phyloP scores from a whole-genome alignment of 2,888 invertebrate genomes.

The Caenorhabditis sp. region DNA sequence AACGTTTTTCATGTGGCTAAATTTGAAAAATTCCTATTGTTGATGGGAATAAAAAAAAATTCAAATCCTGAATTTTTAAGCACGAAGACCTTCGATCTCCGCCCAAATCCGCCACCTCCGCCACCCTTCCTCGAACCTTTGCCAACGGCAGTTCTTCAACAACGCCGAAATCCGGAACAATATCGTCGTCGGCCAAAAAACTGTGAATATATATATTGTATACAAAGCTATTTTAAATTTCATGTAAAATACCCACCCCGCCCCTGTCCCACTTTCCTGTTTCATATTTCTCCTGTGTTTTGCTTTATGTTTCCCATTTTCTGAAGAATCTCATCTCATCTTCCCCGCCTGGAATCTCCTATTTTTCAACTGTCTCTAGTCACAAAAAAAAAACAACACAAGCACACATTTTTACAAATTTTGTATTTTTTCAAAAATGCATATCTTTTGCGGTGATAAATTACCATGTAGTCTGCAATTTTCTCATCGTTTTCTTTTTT shows the following conservation, averaged over 20 bases:
- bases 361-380: not conserved
- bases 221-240: not conserved
- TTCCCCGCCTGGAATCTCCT: not conserved
- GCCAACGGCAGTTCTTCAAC: not conserved
- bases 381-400: no score
- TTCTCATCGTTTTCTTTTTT: no score
- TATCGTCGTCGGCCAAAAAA: not conserved
- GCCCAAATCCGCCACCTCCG: not conserved
- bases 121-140: not conserved
- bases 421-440: not conserved
- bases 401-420: no score
- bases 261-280: no score
- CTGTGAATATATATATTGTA: not conserved
- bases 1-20: no score
- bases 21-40: no score
- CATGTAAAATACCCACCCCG: no score
- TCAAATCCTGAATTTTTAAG: not conserved
- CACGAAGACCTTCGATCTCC: not conserved
- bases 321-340: no score
- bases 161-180: not conserved
- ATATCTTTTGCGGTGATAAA: not conserved
- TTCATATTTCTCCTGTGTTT: no score
- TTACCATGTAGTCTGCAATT: no score
- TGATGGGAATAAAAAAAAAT: no score
- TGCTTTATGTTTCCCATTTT: no score